Conservation (phyloP, 2,888 invertebrate species). For the Rhagonycha lutea region DNA sequence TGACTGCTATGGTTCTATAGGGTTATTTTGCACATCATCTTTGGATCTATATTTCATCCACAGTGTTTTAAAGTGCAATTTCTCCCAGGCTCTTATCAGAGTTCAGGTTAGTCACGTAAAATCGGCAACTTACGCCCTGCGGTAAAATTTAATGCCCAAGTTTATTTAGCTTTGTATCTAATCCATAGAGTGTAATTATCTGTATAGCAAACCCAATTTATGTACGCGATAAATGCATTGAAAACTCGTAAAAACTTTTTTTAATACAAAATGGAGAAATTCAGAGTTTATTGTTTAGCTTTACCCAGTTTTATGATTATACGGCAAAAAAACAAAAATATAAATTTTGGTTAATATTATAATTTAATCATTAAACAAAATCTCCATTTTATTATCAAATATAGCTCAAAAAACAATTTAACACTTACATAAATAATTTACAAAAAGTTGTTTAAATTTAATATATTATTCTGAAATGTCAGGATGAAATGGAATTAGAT, state of each 20-base stretch:
- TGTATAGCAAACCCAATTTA: conserved; percentile 12
- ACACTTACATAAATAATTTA: neutral
- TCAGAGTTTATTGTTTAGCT: neutral
- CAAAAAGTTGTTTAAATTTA: neutral
- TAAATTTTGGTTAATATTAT: neutral
- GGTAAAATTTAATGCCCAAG: conserved; percentile 33
- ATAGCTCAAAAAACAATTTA: neutral
- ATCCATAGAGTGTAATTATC: conserved; percentile 25
- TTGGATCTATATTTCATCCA: conserved; percentile 4
- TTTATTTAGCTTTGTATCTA: conserved; percentile 32
- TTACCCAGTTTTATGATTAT: neutral
- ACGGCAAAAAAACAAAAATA: neutral
- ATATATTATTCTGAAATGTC: neutral
- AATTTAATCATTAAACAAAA: neutral
- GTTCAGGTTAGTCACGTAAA: conserved; percentile 22
- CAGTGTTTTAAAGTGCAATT: conserved; percentile 21
- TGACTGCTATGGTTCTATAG: neutral
- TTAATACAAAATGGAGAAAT: conserved; percentile 4
- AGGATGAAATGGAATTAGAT: neutral
- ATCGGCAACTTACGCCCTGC: conserved; percentile 22
- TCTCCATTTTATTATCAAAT: neutral
- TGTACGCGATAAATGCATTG: conserved; percentile 12
- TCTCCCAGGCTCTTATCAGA: conserved; percentile 18
- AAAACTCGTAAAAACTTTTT: conserved; percentile 5
- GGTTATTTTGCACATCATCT: conserved; percentile 7